phyloP scores from a whole-genome alignment of 2,888 invertebrate species.

The Xestia ashworthii region DNA sequence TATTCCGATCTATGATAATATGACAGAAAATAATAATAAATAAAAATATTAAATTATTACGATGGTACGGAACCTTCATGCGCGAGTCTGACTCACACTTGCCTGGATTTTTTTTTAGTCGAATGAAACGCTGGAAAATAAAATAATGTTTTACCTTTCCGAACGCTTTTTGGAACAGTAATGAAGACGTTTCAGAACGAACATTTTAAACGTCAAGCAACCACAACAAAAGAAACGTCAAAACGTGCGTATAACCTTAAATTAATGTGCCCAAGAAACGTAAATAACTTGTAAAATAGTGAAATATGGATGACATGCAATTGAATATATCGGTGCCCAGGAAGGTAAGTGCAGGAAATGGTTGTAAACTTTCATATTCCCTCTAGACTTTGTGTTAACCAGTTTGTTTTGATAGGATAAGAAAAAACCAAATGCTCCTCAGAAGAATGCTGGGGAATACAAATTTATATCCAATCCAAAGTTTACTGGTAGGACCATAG shows the following conservation, averaged over 20 bases:
- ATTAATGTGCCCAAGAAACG: slow-evolving; percentile 36
- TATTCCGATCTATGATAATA: too few species aligned
- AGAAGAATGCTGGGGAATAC: slow-evolving; percentile 80
- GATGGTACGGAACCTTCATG: too few species aligned
- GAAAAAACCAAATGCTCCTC: slow-evolving; percentile 72
- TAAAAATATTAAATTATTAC: too few species aligned
- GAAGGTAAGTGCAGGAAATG: slow-evolving; percentile 75
- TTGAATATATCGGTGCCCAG: slow-evolving; percentile 84
- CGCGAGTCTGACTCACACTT: too few species aligned
- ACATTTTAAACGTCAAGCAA: slow-evolving; percentile 50
- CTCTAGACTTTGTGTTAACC: slow-evolving; percentile 3
- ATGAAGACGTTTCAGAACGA: slow-evolving; percentile 53
- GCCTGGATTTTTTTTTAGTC: too few species aligned
- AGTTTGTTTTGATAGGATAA: slow-evolving; percentile 69
- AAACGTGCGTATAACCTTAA: slow-evolving; percentile 77
- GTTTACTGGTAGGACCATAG: slow-evolving; percentile 86
- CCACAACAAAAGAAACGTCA: slow-evolving; percentile 68
- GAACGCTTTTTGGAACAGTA: background rate
- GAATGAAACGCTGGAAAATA: background rate
- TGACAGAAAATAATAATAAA: too few species aligned
- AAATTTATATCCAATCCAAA: slow-evolving; percentile 85
- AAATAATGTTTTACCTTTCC: slow-evolving; percentile 2
- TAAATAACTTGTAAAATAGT: slow-evolving; percentile 48
- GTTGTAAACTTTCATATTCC: background rate
- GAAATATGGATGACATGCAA: slow-evolving; percentile 88